These are phyloP conservation scores for Drosophila nigritarsus DNA, from an alignment of 2,888 invertebrate species.

Conservation along the genomic window DNA sequence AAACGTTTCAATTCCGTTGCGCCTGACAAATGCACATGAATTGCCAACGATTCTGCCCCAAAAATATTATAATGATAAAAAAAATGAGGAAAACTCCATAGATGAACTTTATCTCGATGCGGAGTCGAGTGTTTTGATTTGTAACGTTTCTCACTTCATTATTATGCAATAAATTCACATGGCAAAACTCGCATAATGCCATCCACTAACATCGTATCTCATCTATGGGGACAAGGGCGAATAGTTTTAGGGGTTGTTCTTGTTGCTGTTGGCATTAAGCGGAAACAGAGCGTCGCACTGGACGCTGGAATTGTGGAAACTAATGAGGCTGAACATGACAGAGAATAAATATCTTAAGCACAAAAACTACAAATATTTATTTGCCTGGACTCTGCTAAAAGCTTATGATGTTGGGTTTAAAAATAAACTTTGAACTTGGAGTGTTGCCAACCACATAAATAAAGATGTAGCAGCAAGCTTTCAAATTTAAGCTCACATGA, in stretches of 20 bases:
- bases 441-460: conserved; percentile 44
- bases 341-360: conserved; percentile 21
- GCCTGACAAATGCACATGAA: conserved; percentile 83
- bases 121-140: conserved; percentile 84
- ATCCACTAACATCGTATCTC: conserved; percentile 44
- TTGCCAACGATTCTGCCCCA: conserved; percentile 66
- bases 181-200: conserved; percentile 61
- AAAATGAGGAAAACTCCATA: conserved; percentile 39
- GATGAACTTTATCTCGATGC: conserved; percentile 74
- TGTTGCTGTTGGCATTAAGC: conserved; percentile 18
- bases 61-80: conserved; percentile 81
- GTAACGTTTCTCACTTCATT: conserved; percentile 85
- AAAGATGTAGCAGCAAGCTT: conserved; percentile 19
- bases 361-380: conserved; percentile 7
- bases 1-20: conserved; percentile 81
- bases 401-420: conserved; percentile 28
- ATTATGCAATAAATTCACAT: conserved; percentile 83
- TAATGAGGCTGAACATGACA: conserved; percentile 73
- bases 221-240: conserved; percentile 36
- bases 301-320: conserved; percentile 40
- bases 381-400: conserved; percentile 9
- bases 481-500: conserved; percentile 1
- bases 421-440: conserved; percentile 11
- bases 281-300: conserved; percentile 67
- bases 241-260: conserved; percentile 30